Base-by-base conservation (phyloP, 2,888 invertebrate genomes). In the Podabrus alpinus region DNA sequence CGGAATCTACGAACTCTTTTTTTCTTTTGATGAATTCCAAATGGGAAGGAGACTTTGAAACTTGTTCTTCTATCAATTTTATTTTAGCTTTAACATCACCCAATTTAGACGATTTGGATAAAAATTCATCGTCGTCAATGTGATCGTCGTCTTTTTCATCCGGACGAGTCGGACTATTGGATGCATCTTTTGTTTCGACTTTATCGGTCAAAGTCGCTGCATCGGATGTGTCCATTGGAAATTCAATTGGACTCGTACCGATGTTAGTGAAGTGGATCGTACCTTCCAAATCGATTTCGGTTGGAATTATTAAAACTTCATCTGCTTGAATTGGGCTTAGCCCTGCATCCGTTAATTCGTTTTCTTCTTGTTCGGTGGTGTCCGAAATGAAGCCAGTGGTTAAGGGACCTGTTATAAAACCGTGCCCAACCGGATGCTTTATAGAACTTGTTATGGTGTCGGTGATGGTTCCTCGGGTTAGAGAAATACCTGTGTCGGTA, bases 11-110 rank as follows among this genome's bases (percentile, higher is more conserved):
- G 13, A 85, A 78, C 59, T 83, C 82, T 73, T 85, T 85, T 70
- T 84, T 85, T 74, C 82, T 82, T 73, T 81, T 81, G 11, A 83
- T 75, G 60, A 82, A 81, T n/a, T 85, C 85, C 69, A 84, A 82
- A 69, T 87, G 86, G 29, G 86, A 85, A 11, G 86, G 78, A 2
- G 87, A 81, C 72, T 84, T 85, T 16, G 82, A 82, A 17, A 84
- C 82, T 76, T 89, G 89, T 78, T 90, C 89, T 84, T 91, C 91
- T 68, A 91, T 83, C 73, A 88, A 84, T 82, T 88, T 88, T 61
- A 91, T 87, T 82, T 89, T 90, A 15, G 90, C 88, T 84, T 88
- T 90, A 4, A 91, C 91, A 79, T 90, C 90, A 25, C 90, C 90
- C 9, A 89, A 89, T 45, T 87, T 87, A 45, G 87, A 82, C 45